phyloP scores from a whole-genome alignment of 1,140 invertebrate genomes.

The Lucilia sericata region DNA sequence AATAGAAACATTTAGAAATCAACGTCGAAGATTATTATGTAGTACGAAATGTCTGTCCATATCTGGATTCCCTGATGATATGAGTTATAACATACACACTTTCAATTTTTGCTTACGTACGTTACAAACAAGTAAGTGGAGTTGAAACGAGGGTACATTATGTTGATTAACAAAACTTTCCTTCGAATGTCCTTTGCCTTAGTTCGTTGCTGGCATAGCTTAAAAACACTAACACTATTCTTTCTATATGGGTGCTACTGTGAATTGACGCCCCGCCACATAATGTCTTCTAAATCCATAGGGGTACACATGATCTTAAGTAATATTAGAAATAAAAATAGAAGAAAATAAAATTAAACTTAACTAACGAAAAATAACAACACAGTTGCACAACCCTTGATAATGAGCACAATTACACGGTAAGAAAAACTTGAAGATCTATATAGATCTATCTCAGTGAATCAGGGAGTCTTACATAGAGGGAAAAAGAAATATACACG shows the following conservation, averaged over 20 bases:
- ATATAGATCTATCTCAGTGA: too few relatives aligned
- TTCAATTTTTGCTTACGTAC: neutral
- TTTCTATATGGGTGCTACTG: constrained; percentile 27
- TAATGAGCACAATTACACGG: too few relatives aligned
- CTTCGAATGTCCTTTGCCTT: neutral
- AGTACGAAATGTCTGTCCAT: neutral
- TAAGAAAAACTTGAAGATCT: too few relatives aligned
- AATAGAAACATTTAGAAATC: constrained; percentile 21
- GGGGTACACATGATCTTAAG: constrained; percentile 46
- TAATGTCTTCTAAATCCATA: constrained; percentile 45
- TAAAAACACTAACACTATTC: constrained; percentile 17
- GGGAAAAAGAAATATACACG: too few relatives aligned
- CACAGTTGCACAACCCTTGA: constrained; percentile 8
- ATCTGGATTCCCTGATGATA: constrained; percentile 36
- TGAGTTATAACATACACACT: constrained; percentile 20
- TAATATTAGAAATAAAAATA: constrained; percentile 40
- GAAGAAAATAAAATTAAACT: neutral
- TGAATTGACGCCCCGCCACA: constrained; percentile 36
- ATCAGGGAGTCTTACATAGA: too few relatives aligned
- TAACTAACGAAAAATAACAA: constrained; percentile 37
- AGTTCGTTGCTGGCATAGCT: neutral
- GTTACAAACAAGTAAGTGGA: neutral
- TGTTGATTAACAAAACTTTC: constrained; percentile 36
- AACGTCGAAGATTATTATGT: constrained; percentile 32
- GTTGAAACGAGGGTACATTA: constrained; percentile 17